Conservation (phyloP, 1,140 invertebrate species). For the Xylocopa sonorina region DNA sequence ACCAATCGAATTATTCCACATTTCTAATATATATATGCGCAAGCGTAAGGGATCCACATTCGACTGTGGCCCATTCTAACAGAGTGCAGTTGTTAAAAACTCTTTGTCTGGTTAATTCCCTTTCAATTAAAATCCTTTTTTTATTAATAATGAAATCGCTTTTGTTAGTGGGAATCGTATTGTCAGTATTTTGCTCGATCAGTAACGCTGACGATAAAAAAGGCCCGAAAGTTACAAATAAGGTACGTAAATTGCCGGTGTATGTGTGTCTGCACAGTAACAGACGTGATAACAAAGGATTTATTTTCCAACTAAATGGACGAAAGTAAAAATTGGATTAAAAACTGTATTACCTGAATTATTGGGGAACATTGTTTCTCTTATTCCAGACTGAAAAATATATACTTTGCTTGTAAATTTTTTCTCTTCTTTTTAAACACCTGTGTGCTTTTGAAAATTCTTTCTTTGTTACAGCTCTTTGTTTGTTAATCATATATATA, state of each 20-base stretch:
- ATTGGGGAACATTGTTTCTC: background rate
- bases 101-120: slow-evolving; percentile 6
- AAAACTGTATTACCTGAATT: background rate
- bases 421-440: too few species aligned
- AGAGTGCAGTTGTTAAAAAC: slow-evolving; percentile 7
- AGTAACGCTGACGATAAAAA: slow-evolving; percentile 75
- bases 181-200: slow-evolving; percentile 45
- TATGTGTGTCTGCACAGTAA: background rate
- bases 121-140: background rate
- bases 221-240: slow-evolving; percentile 90
- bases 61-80: slow-evolving; percentile 27
- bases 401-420: too few species aligned
- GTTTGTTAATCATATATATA: too few species aligned
- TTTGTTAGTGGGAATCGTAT: slow-evolving; percentile 60
- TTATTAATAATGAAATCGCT: slow-evolving; percentile 53
- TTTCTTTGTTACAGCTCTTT: too few species aligned
- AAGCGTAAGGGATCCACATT: slow-evolving; percentile 31
- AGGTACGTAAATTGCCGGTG: slow-evolving; percentile 80
- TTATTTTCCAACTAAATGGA: slow-evolving; percentile 12
- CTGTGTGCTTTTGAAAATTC: too few species aligned
- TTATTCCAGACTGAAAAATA: slow-evolving; percentile 8
- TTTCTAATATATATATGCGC: slow-evolving; percentile 47
- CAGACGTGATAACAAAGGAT: slow-evolving; percentile 13
- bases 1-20: slow-evolving; percentile 58
- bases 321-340: background rate